Evolutionary conservation across 2,888 invertebrate genomes (phyloP).

Genomic region (Nomada ferruginata): DNA sequence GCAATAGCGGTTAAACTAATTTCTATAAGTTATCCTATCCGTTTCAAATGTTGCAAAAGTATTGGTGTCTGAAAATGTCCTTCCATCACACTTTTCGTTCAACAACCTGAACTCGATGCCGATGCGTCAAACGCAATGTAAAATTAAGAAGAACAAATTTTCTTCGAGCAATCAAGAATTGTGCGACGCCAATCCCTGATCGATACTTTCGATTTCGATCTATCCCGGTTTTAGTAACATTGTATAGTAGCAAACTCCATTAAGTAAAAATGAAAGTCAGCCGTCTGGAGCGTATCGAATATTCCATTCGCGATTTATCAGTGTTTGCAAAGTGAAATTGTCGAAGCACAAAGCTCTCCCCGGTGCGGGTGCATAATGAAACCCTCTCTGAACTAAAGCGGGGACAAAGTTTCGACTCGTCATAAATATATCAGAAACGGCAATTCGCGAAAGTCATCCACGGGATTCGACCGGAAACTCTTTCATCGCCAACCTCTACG

Average conservation of each 20-base stretch:
- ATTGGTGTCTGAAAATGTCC: background rate
- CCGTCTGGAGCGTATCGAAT: slow-evolving; percentile 19
- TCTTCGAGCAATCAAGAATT: background rate
- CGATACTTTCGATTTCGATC: background rate
- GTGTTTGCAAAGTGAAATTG: slow-evolving; percentile 48
- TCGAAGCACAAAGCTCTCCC: slow-evolving; percentile 27
- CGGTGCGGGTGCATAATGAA: slow-evolving; percentile 44
- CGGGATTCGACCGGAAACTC: slow-evolving; percentile 33
- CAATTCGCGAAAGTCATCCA: slow-evolving; percentile 52
- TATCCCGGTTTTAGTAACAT: background rate
- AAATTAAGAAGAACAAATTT: background rate
- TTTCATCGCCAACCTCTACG: slow-evolving; percentile 31
- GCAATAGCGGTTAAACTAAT: no score
- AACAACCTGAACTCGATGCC: background rate
- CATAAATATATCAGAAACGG: slow-evolving; percentile 42
- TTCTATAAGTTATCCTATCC: no score
- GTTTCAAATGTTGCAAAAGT: background rate
- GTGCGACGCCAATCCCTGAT: background rate
- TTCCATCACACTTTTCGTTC: background rate
- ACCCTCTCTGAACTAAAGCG: slow-evolving; percentile 44
- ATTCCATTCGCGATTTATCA: slow-evolving; percentile 26
- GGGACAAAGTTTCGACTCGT: slow-evolving; percentile 43
- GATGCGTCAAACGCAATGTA: background rate
- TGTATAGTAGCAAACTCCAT: background rate
- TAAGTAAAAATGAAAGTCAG: slow-evolving; percentile 24